Base-by-base conservation (phyloP, 2,113 vertebrate species). In the Miniopterus natalensis region DNA sequence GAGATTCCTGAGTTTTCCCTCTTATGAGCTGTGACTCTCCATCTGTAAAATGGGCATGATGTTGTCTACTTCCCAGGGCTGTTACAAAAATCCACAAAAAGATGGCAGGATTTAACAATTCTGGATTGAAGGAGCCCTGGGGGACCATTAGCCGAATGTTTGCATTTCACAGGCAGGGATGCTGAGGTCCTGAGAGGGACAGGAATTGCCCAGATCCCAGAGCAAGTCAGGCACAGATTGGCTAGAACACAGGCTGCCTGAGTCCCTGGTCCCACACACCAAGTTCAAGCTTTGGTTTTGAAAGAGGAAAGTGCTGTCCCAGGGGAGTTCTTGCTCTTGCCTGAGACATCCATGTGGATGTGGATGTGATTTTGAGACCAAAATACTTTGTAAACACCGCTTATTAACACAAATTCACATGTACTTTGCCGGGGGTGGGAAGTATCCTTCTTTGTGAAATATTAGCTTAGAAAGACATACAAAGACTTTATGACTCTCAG, bases 291-390 rank as follows among this genome's bases (percentile, higher is more conserved):
- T 7, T 15, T 4, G 31, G n/a, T 25, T n/a, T 23, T 42, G 70
- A 42, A 74, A 92, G 49, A 86, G 61, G 42, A 77, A 73, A 47
- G 29, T 6, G 3, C 80, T 90, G 59, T 13, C n/a, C 2, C 31
- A 47, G 29, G 6, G 2, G 0, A 85, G 27, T 4, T 71, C 78
- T 74, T 2, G 20, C 73, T 83, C 53, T 92, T 83, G 11, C 3
- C 15, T 63, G 42, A 70, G 61, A 90, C 21, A n/a, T 88, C 68
- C 86, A 49, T 0, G 5, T 29, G 8, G 23, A 84, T 80, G 81
- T 90, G 59, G 17, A 80, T 88, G 85, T 90, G 59, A 78, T 88
- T 92, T 87, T 23, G 47, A 88, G 55, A 92, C 47, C 55, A 94
- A 80, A 77, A 40, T 55, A 68, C 70, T 88, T 73, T 78, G 55